Base-by-base conservation (phyloP, 2,888 invertebrate species). In the Microctonus brassicae region DNA sequence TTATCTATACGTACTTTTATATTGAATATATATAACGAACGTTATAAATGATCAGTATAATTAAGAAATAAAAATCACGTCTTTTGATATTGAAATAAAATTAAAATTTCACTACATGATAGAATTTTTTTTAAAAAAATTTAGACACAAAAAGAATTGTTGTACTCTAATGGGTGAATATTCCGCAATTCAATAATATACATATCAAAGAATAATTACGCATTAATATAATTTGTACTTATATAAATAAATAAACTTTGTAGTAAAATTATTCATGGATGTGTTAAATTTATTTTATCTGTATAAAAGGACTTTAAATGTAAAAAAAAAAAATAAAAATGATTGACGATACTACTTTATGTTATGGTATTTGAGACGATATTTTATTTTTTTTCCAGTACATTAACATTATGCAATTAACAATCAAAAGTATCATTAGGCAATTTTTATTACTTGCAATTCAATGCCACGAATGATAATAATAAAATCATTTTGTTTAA, bases 201-300 rank as follows among this genome's bases (percentile, higher is more conserved):
- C 17, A 17, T 47, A 7, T 47, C 29, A 29, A 29, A 29, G 29
- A 29, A 29, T 7, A 29, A 29, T 5, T 29, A 29, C 7, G 17
- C n/a, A 53, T 13, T n/a, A 29, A n/a, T 58, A 34, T 17, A 17
- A 58, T 58, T 58, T 33, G 58, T 58, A 58, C 58, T 58, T 58
- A 58, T 34, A 26, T 9, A 57, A 57, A 47, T 47, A 47, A n/a
- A 47, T 47, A 47, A n/a, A 39, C 2, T 39, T 47, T n/a, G 3
- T 6, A 7, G 17, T 47, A 7, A 47, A 47, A 47, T 47, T 17
- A 20, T 5, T 17, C n/a, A n/a, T 39, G 39, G 13, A 39, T 17
- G 0, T 17, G 17, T 17, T 47, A 17, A 17, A 47, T 47, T 47
- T 7, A 17, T 47, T 20, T 7, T 1, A 17, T 20, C 17, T 17